These are phyloP conservation scores for Crocodylus rhombifer DNA, from an alignment of 2,797 vertebrate species.

Conservation along the genomic window DNA sequence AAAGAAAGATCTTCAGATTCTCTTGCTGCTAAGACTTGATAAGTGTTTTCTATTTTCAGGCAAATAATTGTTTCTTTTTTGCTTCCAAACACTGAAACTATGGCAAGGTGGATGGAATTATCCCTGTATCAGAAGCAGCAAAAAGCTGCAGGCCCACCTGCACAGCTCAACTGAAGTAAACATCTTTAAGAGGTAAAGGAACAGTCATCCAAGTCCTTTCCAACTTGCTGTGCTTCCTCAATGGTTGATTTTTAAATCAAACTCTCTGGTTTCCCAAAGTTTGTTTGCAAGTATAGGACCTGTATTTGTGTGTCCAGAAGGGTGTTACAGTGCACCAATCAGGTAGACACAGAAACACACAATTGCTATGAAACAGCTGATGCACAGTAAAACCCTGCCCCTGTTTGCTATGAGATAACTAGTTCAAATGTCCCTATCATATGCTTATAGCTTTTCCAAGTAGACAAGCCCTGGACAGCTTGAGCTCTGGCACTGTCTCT, in stretches of 20 bases:
- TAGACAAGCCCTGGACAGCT: too few species aligned
- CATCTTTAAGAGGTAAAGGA: background rate
- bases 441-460: too few species aligned
- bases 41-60: background rate
- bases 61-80: background rate
- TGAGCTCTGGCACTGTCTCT: too few species aligned
- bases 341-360: background rate
- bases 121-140: background rate
- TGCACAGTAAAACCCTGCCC: too few species aligned
- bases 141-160: background rate
- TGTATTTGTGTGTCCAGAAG: background rate
- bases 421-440: too few species aligned
- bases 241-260: background rate
- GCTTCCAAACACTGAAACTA: background rate
- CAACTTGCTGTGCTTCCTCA: background rate
- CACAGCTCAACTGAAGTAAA: background rate
- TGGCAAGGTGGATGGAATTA: background rate
- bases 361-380: too few species aligned
- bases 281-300: background rate
- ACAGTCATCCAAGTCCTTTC: background rate
- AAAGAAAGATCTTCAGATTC: background rate
- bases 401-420: too few species aligned
- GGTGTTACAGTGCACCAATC: background rate
- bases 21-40: constrained; percentile 1
- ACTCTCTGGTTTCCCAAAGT: background rate